Conservation (phyloP, 2,888 invertebrate species). For the Apodemia hepburni region DNA sequence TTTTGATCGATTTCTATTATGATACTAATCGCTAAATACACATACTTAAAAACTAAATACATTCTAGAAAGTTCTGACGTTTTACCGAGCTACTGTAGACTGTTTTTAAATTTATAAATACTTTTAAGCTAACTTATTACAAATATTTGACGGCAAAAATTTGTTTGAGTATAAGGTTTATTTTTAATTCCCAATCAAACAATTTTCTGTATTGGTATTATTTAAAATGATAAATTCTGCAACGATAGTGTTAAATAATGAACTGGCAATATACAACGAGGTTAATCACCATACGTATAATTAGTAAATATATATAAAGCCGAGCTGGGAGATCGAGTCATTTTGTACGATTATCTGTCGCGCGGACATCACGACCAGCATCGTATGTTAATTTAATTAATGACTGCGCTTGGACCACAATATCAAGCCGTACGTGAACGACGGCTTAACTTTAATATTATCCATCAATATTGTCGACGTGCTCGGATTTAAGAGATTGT, state of each 20-base stretch:
- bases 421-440: constrained; percentile 27
- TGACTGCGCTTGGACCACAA: constrained; percentile 43
- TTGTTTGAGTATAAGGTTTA: no score
- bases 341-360: constrained; percentile 71
- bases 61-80: no score
- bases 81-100: no score
- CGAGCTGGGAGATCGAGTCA: constrained; percentile 55
- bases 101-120: no score
- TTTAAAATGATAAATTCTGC: neutral
- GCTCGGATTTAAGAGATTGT: constrained; percentile 32
- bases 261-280: neutral
- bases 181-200: neutral
- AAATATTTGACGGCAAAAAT: no score
- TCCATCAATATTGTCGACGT: constrained; percentile 34
- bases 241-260: neutral
- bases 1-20: no score
- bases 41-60: no score
- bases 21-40: no score
- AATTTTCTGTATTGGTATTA: neutral
- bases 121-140: no score
- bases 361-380: constrained; percentile 55
- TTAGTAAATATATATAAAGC: constrained; percentile 48
- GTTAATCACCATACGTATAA: constrained; percentile 1
- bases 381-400: constrained; percentile 71
- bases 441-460: constrained; percentile 34